Percentiles rank a stretch among this genome's conserved stretches.
Evolutionary conservation across 2,113 vertebrate genomes (phyloP).

Genomic region (Oncorhynchus gorbuscha): DNA sequence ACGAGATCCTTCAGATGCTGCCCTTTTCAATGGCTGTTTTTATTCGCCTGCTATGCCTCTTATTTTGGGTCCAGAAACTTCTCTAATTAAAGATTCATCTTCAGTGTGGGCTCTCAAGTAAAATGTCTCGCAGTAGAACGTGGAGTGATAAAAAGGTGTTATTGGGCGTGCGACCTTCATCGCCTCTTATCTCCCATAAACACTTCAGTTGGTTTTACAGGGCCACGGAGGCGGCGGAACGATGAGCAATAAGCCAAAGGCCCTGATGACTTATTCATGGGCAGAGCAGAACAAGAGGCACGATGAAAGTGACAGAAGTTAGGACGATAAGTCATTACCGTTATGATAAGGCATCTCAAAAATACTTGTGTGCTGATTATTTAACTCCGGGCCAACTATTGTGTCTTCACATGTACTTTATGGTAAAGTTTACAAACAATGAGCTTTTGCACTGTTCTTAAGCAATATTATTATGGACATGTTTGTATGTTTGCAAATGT

Average conservation of each 20-base stretch:
- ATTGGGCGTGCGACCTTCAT: slow-evolving; percentile 68
- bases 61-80: slow-evolving; percentile 61
- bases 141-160: slow-evolving; percentile 69
- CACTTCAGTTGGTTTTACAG: slow-evolving; percentile 72
- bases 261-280: slow-evolving; percentile 72
- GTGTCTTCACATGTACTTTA: no score
- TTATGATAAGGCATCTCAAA: slow-evolving; percentile 38
- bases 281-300: slow-evolving; percentile 38
- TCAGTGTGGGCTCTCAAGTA: slow-evolving; percentile 57
- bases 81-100: slow-evolving; percentile 73
- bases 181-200: slow-evolving; percentile 75
- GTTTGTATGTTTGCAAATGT: not conserved
- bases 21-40: slow-evolving; percentile 38
- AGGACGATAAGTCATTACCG: slow-evolving; percentile 17
- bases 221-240: slow-evolving; percentile 44
- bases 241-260: slow-evolving; percentile 56
- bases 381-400: no score
- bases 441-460: no score
- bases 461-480: no score
- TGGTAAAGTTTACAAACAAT: no score
- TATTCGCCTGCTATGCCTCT: slow-evolving; percentile 48
- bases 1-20: slow-evolving; percentile 31
- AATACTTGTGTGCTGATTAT: not conserved
- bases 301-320: no score
- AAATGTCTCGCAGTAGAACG: slow-evolving; percentile 55